Conservation (phyloP, 2,797 vertebrate species). For the Falco peregrinus region DNA sequence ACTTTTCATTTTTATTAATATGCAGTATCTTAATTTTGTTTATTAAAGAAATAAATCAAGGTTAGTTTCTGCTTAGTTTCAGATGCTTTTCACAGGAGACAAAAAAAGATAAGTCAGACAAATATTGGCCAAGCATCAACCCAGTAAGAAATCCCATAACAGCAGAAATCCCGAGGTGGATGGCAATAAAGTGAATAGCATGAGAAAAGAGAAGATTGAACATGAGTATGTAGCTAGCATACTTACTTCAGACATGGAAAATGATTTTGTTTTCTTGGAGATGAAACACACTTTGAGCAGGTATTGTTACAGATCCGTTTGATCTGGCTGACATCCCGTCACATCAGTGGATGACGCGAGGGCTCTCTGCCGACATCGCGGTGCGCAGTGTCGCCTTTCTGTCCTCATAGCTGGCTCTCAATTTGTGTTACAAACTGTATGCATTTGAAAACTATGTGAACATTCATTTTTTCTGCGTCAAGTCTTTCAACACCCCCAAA, state of each 20-base stretch:
- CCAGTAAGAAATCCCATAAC: constrained; percentile 1
- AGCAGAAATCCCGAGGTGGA: constrained; percentile 8
- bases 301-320: background rate
- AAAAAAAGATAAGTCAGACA: constrained; percentile 8
- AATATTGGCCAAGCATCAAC: constrained; percentile 34
- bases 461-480: background rate
- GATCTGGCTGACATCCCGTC: background rate
- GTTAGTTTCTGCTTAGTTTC: constrained; percentile 58
- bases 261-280: background rate
- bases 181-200: background rate
- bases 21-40: constrained; percentile 50
- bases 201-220: background rate
- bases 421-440: background rate
- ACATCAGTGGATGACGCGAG: too few species aligned
- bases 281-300: background rate
- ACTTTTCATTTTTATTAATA: constrained; percentile 64
- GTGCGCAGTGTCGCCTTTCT: background rate
- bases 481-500: background rate
- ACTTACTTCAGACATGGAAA: background rate
- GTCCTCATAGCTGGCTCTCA: background rate
- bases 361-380: background rate
- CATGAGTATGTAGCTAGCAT: background rate
- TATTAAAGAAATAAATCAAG: constrained; percentile 70
- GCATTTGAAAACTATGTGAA: background rate
- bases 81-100: constrained; percentile 47